Percentiles rank a stretch among this genome's conserved stretches.
phyloP scores from a whole-genome alignment of 2,888 invertebrate species.

The Notodonta dromedarius region DNA sequence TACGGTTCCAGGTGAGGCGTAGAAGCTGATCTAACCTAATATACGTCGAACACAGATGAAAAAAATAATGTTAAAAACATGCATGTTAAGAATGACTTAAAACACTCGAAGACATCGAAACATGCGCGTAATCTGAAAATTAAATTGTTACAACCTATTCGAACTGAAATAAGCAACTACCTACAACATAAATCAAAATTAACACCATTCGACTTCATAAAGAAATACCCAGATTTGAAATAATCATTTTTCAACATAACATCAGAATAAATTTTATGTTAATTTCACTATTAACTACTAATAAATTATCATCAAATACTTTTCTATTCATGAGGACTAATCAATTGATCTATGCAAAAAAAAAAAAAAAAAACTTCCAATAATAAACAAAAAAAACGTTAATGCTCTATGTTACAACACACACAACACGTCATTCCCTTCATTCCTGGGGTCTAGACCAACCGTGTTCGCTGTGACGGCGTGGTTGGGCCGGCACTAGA shows the following conservation, averaged over 20 bases:
- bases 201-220: slow-evolving; percentile 2
- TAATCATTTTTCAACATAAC: too few species aligned
- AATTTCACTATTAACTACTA: too few species aligned
- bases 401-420: slow-evolving; percentile 24
- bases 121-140: slow-evolving; percentile 34
- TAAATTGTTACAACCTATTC: slow-evolving; percentile 26
- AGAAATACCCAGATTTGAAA: background rate
- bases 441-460: slow-evolving; percentile 54
- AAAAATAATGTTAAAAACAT: slow-evolving; percentile 40
- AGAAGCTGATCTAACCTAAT: slow-evolving; percentile 39
- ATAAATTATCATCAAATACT: too few species aligned
- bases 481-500: slow-evolving; percentile 87
- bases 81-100: slow-evolving; percentile 34
- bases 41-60: slow-evolving; percentile 43
- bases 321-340: background rate
- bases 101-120: slow-evolving; percentile 32
- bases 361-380: background rate
- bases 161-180: slow-evolving; percentile 41
- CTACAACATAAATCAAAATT: slow-evolving; percentile 37
- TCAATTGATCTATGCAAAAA: background rate
- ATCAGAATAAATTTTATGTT: too few species aligned
- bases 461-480: slow-evolving; percentile 70
- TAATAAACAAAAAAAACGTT: background rate
- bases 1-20: slow-evolving; percentile 7
- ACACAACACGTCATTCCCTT: slow-evolving; percentile 31